phyloP scores from a whole-genome alignment of 1,140 invertebrate genomes.

The Drosophila persimilis region DNA sequence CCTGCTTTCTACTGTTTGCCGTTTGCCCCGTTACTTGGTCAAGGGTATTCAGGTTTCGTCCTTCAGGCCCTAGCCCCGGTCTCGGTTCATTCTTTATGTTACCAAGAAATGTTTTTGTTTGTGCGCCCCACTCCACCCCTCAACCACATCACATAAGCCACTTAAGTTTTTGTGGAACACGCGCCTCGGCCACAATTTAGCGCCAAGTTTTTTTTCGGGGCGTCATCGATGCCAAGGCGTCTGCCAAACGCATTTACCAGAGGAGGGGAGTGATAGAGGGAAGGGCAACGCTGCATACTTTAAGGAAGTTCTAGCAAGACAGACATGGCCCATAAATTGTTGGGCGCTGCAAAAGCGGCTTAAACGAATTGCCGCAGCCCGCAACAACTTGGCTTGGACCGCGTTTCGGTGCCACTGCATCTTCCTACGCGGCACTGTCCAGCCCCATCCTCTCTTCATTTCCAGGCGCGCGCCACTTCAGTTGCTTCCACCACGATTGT shows the following conservation, averaged over 20 bases:
- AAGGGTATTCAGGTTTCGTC: constrained; percentile 20
- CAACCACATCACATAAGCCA: constrained; percentile 71
- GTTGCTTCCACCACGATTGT: background rate
- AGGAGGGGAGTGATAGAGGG: background rate
- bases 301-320: constrained; percentile 66
- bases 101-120: constrained; percentile 35
- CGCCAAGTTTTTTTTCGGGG: constrained; percentile 76
- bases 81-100: constrained; percentile 33
- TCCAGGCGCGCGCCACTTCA: background rate
- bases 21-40: background rate
- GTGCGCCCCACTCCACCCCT: background rate
- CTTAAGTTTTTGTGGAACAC: constrained; percentile 79
- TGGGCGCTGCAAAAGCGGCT: constrained; percentile 71
- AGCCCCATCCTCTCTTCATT: constrained; percentile 10
- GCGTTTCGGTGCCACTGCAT: constrained; percentile 41
- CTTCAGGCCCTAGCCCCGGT: background rate
- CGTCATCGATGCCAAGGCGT: constrained; percentile 70
- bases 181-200: constrained; percentile 77
- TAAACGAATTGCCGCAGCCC: constrained; percentile 75
- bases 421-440: constrained; percentile 43
- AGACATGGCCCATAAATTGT: constrained; percentile 73
- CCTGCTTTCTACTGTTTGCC: background rate
- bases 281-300: constrained; percentile 56
- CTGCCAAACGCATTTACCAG: constrained; percentile 73
- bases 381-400: constrained; percentile 60